Evolutionary conservation across 2,888 invertebrate species (phyloP), one percentile per base, ranked within the genome.

Genomic region (Mesoligia furuncula): DNA sequence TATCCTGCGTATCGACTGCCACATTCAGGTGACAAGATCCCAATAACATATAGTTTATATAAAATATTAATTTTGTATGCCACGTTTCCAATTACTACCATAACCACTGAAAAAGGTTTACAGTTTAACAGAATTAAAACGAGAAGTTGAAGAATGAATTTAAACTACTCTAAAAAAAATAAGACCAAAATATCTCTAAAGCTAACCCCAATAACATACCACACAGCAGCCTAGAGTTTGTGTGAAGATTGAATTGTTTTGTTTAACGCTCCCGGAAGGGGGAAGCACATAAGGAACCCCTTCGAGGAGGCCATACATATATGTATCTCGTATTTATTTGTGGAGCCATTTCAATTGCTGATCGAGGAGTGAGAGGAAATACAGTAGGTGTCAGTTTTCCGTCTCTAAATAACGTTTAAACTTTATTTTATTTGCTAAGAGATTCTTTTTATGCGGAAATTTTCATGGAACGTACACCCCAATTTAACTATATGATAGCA

Each of bases 161-260:
- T n/a, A 24, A 69, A 45, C 1, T 17, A 36, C 0, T 70, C 8
- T 6, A n/a, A 8, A 75, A 42, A n/a, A 67, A 75, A 24, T 13
- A 57, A 7, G 5, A 4, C 20, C 31, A 20, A 4, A 73, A 39
- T 66, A 48, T 64, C 0, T 57, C 1, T 2, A 45, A 45, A 65
- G 62, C n/a, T 24, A 31, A 20, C 9, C 20, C 67, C 69, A 75
- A 48, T 62, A 75, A 71, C 84, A 5, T 89, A 88, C 88, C 64
- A 45, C 66, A 70, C 0, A 0, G 75, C 87, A 57, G 0, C 80
- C 78, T 73, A 45, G 69, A 73, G 73, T 81, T 83, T 82, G 86
- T 77, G 84, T 87, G 86, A 84, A 87, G 86, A 90, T 88, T 87
- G 86, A 88, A 90, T 89, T 88, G 89, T 89, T 88, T 89, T 87